Evolutionary conservation across 2,113 vertebrate species (phyloP).

Genomic region (Oryzias melastigma): DNA sequence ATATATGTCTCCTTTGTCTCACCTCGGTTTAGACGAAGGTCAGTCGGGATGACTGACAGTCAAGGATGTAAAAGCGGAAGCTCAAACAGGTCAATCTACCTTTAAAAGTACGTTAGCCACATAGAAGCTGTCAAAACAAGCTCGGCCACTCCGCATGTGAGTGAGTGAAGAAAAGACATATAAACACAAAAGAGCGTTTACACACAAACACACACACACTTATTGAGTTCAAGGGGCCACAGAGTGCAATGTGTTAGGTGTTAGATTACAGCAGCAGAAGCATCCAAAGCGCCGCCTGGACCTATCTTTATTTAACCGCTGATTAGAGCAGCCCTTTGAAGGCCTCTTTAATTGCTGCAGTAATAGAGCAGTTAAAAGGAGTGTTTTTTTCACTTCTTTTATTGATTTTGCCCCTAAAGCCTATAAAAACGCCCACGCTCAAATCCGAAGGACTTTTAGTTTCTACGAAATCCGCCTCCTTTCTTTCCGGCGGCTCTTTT

Average conservation of each 20-base stretch:
- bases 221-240: constrained; percentile 57
- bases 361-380: constrained; percentile 63
- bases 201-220: constrained; percentile 20
- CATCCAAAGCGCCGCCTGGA: constrained; percentile 65
- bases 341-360: constrained; percentile 66
- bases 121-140: constrained; percentile 63
- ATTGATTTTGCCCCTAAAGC: constrained; percentile 71
- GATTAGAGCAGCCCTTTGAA: constrained; percentile 72
- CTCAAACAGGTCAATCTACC: constrained; percentile 58
- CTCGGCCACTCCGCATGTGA: constrained; percentile 38
- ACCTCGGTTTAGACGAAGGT: constrained; percentile 54
- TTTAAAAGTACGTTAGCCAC: constrained; percentile 62
- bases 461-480: constrained; percentile 27
- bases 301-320: constrained; percentile 74
- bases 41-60: constrained; percentile 43
- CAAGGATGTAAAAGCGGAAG: constrained; percentile 49
- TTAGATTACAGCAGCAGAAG: constrained; percentile 70
- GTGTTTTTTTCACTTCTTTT: constrained; percentile 62
- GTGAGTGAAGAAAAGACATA: constrained; percentile 35
- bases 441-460: constrained; percentile 6
- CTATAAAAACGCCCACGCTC: constrained; percentile 66
- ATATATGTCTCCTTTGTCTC: constrained; percentile 60
- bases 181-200: constrained; percentile 40
- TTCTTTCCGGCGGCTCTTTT: constrained; percentile 20
- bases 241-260: constrained; percentile 66